Conservation (phyloP, 2,797 vertebrate species). For the Sciaenops ocellatus region DNA sequence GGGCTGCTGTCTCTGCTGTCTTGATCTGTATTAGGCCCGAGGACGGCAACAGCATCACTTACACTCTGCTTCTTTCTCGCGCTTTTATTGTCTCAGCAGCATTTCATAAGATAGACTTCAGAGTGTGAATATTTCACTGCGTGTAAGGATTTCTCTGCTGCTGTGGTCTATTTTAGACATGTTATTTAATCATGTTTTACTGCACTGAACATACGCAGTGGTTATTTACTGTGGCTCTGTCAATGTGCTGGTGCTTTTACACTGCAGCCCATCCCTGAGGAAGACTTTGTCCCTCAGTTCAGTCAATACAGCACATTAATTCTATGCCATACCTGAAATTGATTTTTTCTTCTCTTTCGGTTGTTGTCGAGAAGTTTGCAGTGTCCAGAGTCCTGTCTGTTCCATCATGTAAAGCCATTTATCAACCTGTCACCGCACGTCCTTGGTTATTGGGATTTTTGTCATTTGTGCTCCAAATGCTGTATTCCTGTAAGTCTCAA, state of each 20-base stretch:
- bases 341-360: conserved; percentile 55
- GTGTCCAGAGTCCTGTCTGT: conserved; percentile 59
- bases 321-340: conserved; percentile 65
- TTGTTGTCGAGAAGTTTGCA: conserved; percentile 59
- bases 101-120: conserved; percentile 27
- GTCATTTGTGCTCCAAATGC: conserved; percentile 37
- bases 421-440: conserved; percentile 64
- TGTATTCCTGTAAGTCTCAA: conserved; percentile 20
- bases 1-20: conserved; percentile 41
- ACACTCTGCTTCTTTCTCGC: conserved; percentile 27
- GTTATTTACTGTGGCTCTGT: conserved; percentile 26
- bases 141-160: not conserved
- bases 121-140: conserved; percentile 7
- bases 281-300: conserved; percentile 32
- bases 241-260: conserved; percentile 13
- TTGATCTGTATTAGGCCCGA: conserved; percentile 56
- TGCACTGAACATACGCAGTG: not conserved
- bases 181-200: conserved; percentile 2
- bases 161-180: not conserved
- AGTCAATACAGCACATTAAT: conserved; percentile 68
- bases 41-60: conserved; percentile 42
- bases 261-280: conserved; percentile 8
- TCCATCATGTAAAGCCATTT: conserved; percentile 67
- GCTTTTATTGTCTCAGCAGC: conserved; percentile 38
- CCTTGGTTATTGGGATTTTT: conserved; percentile 55